Evolutionary conservation across 2,113 vertebrate species (phyloP), one percentile per base, ranked within the genome.

Genomic region (Rhinolophus sinicus): DNA sequence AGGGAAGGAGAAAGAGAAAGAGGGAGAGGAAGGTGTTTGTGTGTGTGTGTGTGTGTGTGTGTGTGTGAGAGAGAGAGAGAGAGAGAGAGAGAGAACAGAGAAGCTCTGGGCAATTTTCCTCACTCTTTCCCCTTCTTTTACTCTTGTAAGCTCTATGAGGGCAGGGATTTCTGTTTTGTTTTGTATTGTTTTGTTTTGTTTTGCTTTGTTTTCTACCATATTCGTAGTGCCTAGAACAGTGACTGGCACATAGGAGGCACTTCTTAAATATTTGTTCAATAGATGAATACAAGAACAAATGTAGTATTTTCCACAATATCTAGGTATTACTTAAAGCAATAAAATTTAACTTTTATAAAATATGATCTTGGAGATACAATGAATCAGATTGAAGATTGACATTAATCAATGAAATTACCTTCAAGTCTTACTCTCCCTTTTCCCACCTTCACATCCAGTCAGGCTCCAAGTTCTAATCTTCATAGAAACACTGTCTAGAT

Each of bases 341-440:
- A 76, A 73, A 65, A 58, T 75, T 65, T 65, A 54, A 73, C 54
- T 75, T 92, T 86, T 95, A 21, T 38, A 75, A 83, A 83, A 88
- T 11, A 60, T n/a, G 6, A 76, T 30, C 22, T 62, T 77, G 62
- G 58, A 60, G 52, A 52, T 19, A 77, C 0, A 54, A 75, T 38
- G 26, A 64, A 82, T 52, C 24, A 58, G 50, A 64, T 9, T 75
- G 30, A 72, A 82, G 47, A 75, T 2, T 54, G 33, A 82, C 33
- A 38, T n/a, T 38, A 33, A 69, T 78, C 38, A 87, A 12, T 65
- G 28, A 87, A 73, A 16, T 87, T 81, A 38, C 22, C n/a, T 87
- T 78, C 35, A 72, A 54, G n/a, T 87, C 54, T 65, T 94, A 22
- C 16, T 70, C 33, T 88, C 54, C 44, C 33, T 84, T 50, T 12